A percentile compares a stretch with the other conserved stretches of the same genome.
phyloP scores from a whole-genome alignment of 64 coral and sea anemone genomes.

The Pocillopora verrucosa region DNA sequence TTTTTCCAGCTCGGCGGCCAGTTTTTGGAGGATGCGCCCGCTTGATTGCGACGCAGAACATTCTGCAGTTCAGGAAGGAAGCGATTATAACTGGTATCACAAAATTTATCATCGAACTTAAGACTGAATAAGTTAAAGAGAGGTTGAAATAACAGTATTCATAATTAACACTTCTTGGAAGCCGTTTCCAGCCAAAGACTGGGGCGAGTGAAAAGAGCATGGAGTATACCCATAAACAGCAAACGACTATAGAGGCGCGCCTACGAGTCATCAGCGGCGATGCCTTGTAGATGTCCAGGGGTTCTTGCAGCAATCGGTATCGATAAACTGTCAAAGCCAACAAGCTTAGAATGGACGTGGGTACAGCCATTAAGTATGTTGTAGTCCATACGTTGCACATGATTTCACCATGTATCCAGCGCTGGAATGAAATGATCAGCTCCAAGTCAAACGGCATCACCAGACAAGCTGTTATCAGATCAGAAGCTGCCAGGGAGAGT shows the following conservation, averaged over 20 bases:
- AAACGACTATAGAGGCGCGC: background rate
- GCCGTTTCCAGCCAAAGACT: conserved; percentile 10
- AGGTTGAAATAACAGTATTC: conserved; percentile 33
- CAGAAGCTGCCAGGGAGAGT: conserved; percentile 20
- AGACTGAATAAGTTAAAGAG: background rate
- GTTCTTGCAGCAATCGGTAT: conserved; percentile 12
- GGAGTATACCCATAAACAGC: conserved; percentile 18
- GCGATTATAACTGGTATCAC: conserved; percentile 6
- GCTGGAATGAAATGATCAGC: background rate
- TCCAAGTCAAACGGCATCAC: conserved; percentile 39
- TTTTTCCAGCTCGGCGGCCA: too few relatives aligned
- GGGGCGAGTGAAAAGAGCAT: conserved; percentile 30
- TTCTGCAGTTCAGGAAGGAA: conserved; percentile 22
- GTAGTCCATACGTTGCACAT: conserved; percentile 39
- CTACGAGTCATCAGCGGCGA: conserved; percentile 39
- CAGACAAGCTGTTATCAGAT: background rate
- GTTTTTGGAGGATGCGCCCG: background rate
- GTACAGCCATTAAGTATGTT: conserved; percentile 1
- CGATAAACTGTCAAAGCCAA: conserved; percentile 28
- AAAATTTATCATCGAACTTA: conserved; percentile 40
- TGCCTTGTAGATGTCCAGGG: conserved; percentile 4
- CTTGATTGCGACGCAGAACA: conserved; percentile 12
- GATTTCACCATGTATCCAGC: conserved; percentile 27
- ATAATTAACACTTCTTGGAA: background rate
- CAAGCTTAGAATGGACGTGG: conserved; percentile 26